These are phyloP conservation scores for Enteromius thamalakanensis DNA, from an alignment of 2,797 vertebrate species.

Conservation along the genomic window DNA sequence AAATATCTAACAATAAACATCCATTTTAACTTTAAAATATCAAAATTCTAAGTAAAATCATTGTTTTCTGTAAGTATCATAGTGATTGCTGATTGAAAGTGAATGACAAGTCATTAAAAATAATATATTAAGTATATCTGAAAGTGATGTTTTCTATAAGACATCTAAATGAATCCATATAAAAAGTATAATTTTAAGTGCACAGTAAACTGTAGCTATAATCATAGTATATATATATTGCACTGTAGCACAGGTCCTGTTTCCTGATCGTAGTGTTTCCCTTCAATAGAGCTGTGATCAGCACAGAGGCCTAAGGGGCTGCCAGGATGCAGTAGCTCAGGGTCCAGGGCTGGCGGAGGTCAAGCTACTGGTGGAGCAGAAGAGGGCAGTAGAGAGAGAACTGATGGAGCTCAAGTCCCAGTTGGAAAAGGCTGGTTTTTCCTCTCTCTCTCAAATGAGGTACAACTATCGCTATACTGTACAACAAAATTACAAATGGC, in stretches of 20 bases:
- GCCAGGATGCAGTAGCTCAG: slow-evolving; percentile 58
- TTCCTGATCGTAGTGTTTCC: neutral
- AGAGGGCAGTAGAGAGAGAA: slow-evolving; percentile 80
- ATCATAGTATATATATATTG: neutral
- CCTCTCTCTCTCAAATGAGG: slow-evolving; percentile 89
- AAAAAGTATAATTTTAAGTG: neutral
- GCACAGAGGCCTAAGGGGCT: slow-evolving; percentile 54
- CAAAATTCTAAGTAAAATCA: neutral
- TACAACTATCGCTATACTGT: slow-evolving; percentile 49
- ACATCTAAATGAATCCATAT: neutral
- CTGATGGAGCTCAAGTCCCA: slow-evolving; percentile 86
- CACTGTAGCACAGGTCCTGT: neutral
- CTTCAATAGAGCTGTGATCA: slow-evolving; percentile 47
- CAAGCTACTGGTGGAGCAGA: slow-evolving; percentile 79
- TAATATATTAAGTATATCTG: neutral
- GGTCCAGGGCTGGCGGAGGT: slow-evolving; percentile 74
- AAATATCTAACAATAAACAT: neutral
- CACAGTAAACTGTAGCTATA: neutral
- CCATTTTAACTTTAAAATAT: neutral
- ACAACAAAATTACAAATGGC: neutral
- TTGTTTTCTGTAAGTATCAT: neutral
- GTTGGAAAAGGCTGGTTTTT: slow-evolving; percentile 86
- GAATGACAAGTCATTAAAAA: neutral
- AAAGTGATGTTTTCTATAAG: neutral
- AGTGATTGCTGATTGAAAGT: neutral